Evolutionary conservation across 2,113 vertebrate species (phyloP).

Genomic region (Limanda limanda): DNA sequence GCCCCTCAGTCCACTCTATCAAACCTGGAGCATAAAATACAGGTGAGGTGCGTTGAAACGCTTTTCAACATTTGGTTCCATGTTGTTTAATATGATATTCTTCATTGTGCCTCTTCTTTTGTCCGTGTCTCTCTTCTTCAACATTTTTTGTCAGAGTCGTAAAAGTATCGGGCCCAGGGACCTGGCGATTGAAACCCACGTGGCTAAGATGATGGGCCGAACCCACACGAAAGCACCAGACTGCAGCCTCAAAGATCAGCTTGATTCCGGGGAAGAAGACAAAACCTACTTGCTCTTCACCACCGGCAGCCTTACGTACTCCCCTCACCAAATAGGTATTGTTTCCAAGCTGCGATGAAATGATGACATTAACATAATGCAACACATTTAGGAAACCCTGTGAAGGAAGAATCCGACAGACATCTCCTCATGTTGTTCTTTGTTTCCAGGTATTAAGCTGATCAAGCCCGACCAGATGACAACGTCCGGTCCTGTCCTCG

Average conservation of each 20-base stretch:
- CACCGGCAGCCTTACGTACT: conserved; percentile 96
- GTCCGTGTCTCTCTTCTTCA: background rate
- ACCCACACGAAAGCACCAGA: conserved; percentile 85
- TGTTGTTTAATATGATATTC: background rate
- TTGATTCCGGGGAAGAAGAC: conserved; percentile 72
- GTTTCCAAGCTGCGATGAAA: no score
- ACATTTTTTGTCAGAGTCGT: conserved; percentile 47
- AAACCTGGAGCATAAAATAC: conserved; percentile 77
- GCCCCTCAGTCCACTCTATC: conserved; percentile 57
- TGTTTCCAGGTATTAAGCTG: conserved; percentile 89
- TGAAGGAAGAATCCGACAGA: background rate
- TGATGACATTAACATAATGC: background rate
- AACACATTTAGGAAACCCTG: background rate
- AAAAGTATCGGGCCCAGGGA: conserved; percentile 74
- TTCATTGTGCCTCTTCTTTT: background rate
- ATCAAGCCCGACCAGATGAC: conserved; percentile 98
- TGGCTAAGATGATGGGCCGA: conserved; percentile 88
- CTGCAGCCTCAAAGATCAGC: conserved; percentile 64
- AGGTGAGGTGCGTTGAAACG: conserved; percentile 61
- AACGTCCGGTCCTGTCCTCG: conserved; percentile 90
- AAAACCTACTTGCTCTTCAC: conserved; percentile 97
- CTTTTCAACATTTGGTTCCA: background rate
- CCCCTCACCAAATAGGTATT: conserved; percentile 96
- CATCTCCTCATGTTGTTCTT: background rate
- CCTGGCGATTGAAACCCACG: conserved; percentile 85